Percentiles rank a stretch among this genome's conserved stretches.
phyloP scores from a whole-genome alignment of 1,140 invertebrate genomes.

The Drosophila baimaii region DNA sequence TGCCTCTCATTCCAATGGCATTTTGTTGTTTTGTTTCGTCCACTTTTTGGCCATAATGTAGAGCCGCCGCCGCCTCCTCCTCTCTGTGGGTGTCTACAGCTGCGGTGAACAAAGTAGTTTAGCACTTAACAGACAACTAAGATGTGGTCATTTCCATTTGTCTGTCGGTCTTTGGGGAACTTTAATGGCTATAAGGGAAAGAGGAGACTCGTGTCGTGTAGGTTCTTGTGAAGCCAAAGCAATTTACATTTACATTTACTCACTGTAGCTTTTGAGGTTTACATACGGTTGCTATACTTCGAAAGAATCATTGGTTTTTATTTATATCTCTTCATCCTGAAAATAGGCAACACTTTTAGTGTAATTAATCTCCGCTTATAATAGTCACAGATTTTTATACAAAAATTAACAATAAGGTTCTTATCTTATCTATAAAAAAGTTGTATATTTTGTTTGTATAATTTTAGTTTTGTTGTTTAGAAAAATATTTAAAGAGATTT shows the following conservation, averaged over 20 bases:
- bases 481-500: too few relatives aligned
- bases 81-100: conserved; percentile 8
- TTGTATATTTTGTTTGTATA: too few relatives aligned
- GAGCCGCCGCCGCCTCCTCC: conserved; percentile 14
- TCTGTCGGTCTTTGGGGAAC: conserved; percentile 1
- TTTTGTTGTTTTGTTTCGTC: conserved; percentile 42
- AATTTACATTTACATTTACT: conserved; percentile 4
- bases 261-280: not conserved
- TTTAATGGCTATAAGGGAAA: not conserved
- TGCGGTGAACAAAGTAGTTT: conserved; percentile 11
- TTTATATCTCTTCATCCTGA: not conserved
- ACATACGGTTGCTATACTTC: not conserved
- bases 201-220: too few relatives aligned
- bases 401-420: too few relatives aligned
- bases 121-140: conserved; percentile 16
- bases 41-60: conserved; percentile 59
- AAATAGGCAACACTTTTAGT: not conserved
- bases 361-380: not conserved
- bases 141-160: conserved; percentile 9
- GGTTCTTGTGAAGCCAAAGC: too few relatives aligned
- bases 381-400: not conserved
- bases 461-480: too few relatives aligned
- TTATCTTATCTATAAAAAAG: too few relatives aligned
- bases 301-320: not conserved
- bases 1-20: conserved; percentile 50